Base-by-base conservation (phyloP, 2,888 invertebrate species). In the Helleia helle region DNA sequence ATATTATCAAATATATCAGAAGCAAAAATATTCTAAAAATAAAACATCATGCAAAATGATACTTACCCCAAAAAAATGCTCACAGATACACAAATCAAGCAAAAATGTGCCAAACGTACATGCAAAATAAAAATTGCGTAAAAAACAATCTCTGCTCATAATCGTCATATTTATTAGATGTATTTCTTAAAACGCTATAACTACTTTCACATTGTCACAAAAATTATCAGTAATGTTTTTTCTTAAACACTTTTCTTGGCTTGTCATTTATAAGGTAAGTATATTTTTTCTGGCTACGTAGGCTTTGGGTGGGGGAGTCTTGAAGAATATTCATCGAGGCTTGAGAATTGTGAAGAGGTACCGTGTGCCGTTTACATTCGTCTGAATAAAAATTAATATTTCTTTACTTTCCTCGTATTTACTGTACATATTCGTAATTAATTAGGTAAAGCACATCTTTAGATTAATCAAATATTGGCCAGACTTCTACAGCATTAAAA, bases 61-160 rank as follows among this genome's bases (percentile, higher is more conserved):
- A 56, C 53, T 54, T 47, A 50, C 51, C 51, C 45, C 27, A 14
- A 34, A n/a, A 42, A 31, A 45, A 27, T 41, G 38, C 48, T 39
- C 46, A 46, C n/a, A n/a, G n/a, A n/a, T 48, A 50, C 49, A 59
- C 54, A 64, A 59, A 63, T 60, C 58, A 68, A 73, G 71, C 67
- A 48, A 48, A 52, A 47, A 40, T 41, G 51, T 53, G 53, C 58
- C 56, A 55, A 65, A 58, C 56, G 54, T 58, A 58, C 72, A 72
- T 71, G 71, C 73, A 70, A 53, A 36, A 40, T 1, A n/a, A 17
- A 22, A 12, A 11, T 3, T 2, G 12, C 38, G 38, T 38, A 41
- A 43, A 49, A 54, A 58, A 53, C 62, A 73, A 77, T 71, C 79
- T 79, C 79, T 80, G 79, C 76, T 76, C 75, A 62, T 54, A 65